Evolutionary conservation across 2,113 vertebrate genomes (phyloP).

Genomic region (Gymnocephalus cernua): DNA sequence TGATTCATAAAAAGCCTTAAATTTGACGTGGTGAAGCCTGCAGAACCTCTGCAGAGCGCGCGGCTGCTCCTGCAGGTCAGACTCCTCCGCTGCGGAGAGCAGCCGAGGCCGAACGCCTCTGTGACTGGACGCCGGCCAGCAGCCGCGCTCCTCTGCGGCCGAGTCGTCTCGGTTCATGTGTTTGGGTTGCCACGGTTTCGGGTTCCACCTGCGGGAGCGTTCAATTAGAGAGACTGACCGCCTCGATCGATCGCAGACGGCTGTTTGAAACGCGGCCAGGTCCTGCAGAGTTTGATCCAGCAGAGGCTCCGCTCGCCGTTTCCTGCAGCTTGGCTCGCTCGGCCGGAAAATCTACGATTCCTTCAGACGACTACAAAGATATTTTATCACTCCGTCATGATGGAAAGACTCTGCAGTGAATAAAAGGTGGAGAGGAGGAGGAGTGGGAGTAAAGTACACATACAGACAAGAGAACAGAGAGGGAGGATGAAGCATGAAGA

Average conservation of each 20-base stretch:
- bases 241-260: constrained; percentile 45
- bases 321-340: no score
- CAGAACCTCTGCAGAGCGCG: neutral
- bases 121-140: constrained; percentile 44
- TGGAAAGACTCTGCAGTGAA: no score
- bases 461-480: no score
- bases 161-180: constrained; percentile 21
- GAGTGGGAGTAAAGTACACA: no score
- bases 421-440: no score
- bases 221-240: constrained; percentile 56
- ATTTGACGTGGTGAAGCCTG: no score
- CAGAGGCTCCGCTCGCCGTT: neutral
- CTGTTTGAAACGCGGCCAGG: constrained; percentile 52
- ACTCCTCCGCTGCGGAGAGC: constrained; percentile 6
- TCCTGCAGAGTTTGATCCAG: constrained; percentile 25
- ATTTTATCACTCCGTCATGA: no score
- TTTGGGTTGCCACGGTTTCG: constrained; percentile 30
- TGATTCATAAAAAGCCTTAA: no score
- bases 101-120: neutral
- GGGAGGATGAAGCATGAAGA: no score
- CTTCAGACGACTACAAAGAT: no score
- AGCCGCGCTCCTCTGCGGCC: neutral
- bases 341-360: no score
- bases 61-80: neutral
- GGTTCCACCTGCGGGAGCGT: constrained; percentile 48